These are phyloP conservation scores for Fringilla coelebs DNA, from an alignment of 2,797 vertebrate species.

Conservation along the genomic window DNA sequence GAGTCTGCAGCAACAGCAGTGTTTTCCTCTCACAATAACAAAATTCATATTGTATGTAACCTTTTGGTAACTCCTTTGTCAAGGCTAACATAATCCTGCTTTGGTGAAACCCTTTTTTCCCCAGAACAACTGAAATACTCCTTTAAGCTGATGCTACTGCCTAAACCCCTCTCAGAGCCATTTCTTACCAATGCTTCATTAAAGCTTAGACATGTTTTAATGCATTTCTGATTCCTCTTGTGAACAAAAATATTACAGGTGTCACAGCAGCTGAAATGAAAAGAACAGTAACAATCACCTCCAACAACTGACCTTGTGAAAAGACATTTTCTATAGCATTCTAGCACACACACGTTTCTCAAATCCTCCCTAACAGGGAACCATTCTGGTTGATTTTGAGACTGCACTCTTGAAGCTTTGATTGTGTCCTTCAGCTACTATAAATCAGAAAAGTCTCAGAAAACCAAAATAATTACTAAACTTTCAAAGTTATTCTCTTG, in stretches of 20 bases:
- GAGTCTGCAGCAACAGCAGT: neutral
- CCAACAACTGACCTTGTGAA: neutral
- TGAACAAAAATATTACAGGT: neutral
- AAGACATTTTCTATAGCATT: neutral
- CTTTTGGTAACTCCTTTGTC: neutral
- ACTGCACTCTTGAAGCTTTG: neutral
- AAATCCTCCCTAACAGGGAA: neutral
- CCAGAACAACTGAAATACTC: neutral
- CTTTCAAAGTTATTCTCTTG: neutral
- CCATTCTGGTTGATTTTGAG: neutral
- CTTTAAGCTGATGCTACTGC: neutral
- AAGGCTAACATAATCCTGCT: neutral
- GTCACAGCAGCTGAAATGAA: neutral
- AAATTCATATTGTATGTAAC: fast-evolving
- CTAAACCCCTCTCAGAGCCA: neutral
- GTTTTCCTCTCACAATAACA: neutral
- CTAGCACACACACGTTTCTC: neutral
- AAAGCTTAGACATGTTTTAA: neutral
- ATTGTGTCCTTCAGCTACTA: neutral
- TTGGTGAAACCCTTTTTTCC: neutral
- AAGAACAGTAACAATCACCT: neutral
- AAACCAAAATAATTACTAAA: neutral
- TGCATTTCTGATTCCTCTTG: neutral
- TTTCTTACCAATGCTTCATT: neutral
- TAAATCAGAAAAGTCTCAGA: neutral